These are phyloP conservation scores for Taenioides sp. DNA, from an alignment of 2,797 vertebrate species.

Conservation along the genomic window DNA sequence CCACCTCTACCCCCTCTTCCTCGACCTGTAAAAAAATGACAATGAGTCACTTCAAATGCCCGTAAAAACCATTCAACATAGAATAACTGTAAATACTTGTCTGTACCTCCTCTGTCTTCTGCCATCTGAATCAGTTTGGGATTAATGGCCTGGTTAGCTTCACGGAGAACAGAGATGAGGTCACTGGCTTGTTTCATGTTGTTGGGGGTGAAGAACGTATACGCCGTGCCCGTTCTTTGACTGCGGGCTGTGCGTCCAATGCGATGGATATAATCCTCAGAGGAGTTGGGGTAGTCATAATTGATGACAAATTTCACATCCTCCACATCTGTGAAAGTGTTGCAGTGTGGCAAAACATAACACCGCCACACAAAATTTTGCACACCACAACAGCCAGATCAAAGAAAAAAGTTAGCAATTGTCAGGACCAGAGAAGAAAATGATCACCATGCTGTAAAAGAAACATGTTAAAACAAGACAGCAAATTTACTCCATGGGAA, in stretches of 20 bases:
- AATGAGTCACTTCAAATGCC: constrained; percentile 2
- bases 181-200: constrained; percentile 97
- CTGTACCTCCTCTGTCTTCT: constrained; percentile 98
- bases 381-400: constrained; percentile 99
- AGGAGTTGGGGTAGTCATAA: constrained; percentile 99
- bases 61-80: constrained; percentile 14
- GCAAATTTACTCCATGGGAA: constrained; percentile 71
- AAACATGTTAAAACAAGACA: constrained; percentile 74
- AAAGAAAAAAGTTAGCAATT: constrained; percentile 89
- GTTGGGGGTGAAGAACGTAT: constrained; percentile 99
- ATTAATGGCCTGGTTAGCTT: constrained; percentile 99
- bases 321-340: constrained; percentile 96
- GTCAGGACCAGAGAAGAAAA: constrained; percentile 60
- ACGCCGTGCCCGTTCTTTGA: constrained; percentile 99
- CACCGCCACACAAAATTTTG: constrained; percentile 80
- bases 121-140: constrained; percentile 98
- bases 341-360: constrained; percentile 81
- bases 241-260: constrained; percentile 98
- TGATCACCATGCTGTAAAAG: constrained; percentile 71
- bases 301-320: constrained; percentile 99
- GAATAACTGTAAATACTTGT: constrained; percentile 66
- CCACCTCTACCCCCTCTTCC: constrained; percentile 95
- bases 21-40: constrained; percentile 81
- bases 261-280: constrained; percentile 99
- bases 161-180: constrained; percentile 96